phyloP scores from a whole-genome alignment of 1,140 invertebrate species.

The Brachionus asplanchnoidis region DNA sequence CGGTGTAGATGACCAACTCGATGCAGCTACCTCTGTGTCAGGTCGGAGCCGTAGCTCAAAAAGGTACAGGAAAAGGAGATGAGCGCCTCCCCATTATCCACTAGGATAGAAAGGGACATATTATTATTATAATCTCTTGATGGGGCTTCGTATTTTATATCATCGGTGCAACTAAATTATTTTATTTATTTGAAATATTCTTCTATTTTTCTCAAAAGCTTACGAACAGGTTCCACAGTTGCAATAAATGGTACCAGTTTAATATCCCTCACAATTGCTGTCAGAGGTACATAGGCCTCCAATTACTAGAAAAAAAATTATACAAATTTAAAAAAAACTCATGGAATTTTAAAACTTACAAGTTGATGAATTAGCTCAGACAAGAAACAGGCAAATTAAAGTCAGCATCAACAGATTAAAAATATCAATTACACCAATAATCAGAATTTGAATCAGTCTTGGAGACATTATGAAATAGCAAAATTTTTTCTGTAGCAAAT shows the following conservation, averaged over 20 bases:
- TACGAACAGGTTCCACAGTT: slow-evolving; percentile 12
- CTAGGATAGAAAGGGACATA: too few relatives aligned
- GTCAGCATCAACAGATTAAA: neutral
- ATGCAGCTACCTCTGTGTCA: too few relatives aligned
- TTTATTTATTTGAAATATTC: too few relatives aligned
- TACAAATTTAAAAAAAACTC: neutral
- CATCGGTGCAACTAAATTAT: neutral
- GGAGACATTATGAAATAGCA: neutral
- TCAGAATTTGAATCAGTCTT: neutral
- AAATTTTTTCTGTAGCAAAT: neutral
- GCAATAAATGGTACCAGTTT: neutral
- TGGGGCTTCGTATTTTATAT: neutral
- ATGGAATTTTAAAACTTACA: neutral
- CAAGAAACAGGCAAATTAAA: neutral
- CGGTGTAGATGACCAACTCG: too few relatives aligned
- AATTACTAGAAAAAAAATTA: neutral
- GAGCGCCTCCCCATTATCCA: too few relatives aligned
- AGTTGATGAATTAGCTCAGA: neutral
- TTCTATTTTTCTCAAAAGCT: neutral
- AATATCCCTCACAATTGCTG: slow-evolving; percentile 1
- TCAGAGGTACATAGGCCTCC: neutral
- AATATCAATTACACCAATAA: neutral
- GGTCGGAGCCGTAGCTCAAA: too few relatives aligned
- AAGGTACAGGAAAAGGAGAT: too few relatives aligned
- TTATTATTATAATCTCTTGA: neutral